Base-by-base conservation (phyloP, 2,113 vertebrate species). In the Scytalopus superciliaris region DNA sequence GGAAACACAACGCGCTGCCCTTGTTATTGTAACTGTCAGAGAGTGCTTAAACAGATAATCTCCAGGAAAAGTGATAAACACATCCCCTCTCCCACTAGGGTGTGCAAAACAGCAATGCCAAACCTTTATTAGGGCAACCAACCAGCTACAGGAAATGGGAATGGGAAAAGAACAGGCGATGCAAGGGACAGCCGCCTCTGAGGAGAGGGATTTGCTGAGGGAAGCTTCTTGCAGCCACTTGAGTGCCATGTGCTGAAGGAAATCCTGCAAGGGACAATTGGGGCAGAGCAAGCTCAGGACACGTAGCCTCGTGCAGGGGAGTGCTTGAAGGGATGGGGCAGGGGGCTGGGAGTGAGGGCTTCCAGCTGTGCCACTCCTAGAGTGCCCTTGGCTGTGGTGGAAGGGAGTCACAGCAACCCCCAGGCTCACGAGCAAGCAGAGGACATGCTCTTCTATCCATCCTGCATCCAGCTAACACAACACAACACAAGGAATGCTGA, bases 1-100 rank as follows among this genome's bases (percentile, higher is more conserved):
- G 98, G 98, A 98, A 98, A 98, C 98, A 97, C 97, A 98, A 98
- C 98, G 96, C 97, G 94, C 98, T 97, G 98, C 97, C 98, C 98
- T 98, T 98, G 98, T 98, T 98, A 98, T 98, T 98, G 98, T 98
- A 98, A 98, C 98, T 98, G 98, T 98, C 98, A 98, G 97, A 98
- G 98, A 98, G 98, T 98, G 98, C 98, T 98, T 98, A 98, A 98
- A 98, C 98, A 98, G 98, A 98, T 98, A 98, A 98, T 98, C 98
- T 98, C 98, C 98, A 98, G 98, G 98, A 98, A 98, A 98, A 98
- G 98, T 97, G 98, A 98, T 98, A 98, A 98, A 98, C 98, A 98
- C 94, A 97, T 97, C 97, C 98, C 97, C 96, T 98, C 98, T 98
- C 98, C 98, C 96, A 73, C 97, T 95, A 98, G 96, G 96, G 97